Percentiles rank a stretch among this genome's conserved stretches.
Evolutionary conservation across 2,797 vertebrate genomes (phyloP).

Genomic region (Crocodylus rhombifer): DNA sequence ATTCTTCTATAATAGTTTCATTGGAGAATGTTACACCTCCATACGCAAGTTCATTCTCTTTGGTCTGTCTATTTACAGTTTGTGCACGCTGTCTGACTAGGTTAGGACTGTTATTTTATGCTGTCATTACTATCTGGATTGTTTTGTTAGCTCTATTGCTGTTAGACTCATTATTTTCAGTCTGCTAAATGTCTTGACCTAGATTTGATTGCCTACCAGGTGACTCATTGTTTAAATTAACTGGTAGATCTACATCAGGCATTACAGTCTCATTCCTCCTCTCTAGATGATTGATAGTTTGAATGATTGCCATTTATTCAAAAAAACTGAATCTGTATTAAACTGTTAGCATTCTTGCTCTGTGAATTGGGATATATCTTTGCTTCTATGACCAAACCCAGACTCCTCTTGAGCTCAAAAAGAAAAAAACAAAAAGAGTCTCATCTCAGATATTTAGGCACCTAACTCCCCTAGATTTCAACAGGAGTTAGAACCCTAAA

Average conservation of each 20-base stretch:
- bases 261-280: slow-evolving; percentile 67
- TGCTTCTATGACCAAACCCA: neutral
- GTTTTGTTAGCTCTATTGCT: slow-evolving; percentile 72
- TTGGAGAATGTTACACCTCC: slow-evolving; percentile 67
- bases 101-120: slow-evolving; percentile 67
- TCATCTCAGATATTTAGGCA: too few relatives aligned
- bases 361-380: neutral
- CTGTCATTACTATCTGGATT: slow-evolving; percentile 71
- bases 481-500: too few relatives aligned
- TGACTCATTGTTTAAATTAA: slow-evolving; percentile 79
- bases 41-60: slow-evolving; percentile 53
- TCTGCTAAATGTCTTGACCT: slow-evolving; percentile 75
- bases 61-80: slow-evolving; percentile 68
- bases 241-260: slow-evolving; percentile 68
- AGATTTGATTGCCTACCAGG: slow-evolving; percentile 77
- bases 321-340: slow-evolving; percentile 4
- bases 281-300: slow-evolving; percentile 66
- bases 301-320: slow-evolving; percentile 41
- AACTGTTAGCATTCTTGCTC: slow-evolving; percentile 4
- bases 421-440: neutral
- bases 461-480: too few relatives aligned
- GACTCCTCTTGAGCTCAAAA: neutral
- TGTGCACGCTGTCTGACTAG: slow-evolving; percentile 60
- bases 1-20: slow-evolving; percentile 63
- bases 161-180: slow-evolving; percentile 76